These are phyloP conservation scores for Acrobeloides nanus DNA, from an alignment of 2,888 invertebrate species.

Conservation along the genomic window DNA sequence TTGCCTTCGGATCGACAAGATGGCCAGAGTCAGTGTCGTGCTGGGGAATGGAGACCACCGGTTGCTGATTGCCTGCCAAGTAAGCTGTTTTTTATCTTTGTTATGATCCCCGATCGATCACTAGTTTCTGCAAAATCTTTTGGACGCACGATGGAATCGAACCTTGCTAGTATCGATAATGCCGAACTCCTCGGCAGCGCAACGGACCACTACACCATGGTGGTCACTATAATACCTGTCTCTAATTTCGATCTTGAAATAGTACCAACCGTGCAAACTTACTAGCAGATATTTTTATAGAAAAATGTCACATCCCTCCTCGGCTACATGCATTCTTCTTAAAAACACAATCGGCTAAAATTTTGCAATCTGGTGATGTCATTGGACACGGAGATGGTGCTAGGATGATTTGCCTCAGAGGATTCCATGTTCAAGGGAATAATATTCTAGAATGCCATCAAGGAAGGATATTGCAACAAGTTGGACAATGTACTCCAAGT, in stretches of 20 bases:
- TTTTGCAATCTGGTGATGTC: slow-evolving; percentile 41
- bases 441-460: slow-evolving; percentile 33
- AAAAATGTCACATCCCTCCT: slow-evolving; percentile 42
- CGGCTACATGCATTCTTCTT: slow-evolving; percentile 44
- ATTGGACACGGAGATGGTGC: slow-evolving; percentile 38
- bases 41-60: slow-evolving; percentile 83
- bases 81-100: too few species aligned
- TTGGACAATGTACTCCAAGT: slow-evolving; percentile 46
- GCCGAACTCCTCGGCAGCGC: too few species aligned
- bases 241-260: too few species aligned
- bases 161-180: too few species aligned
- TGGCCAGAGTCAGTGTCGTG: slow-evolving; percentile 74
- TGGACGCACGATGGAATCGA: slow-evolving; percentile 5
- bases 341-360: slow-evolving; percentile 34
- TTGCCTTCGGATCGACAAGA: slow-evolving; percentile 30
- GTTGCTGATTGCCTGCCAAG: slow-evolving; percentile 78
- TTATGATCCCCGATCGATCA: too few species aligned
- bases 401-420: slow-evolving; percentile 30
- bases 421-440: slow-evolving; percentile 31
- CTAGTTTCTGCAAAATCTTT: too few species aligned
- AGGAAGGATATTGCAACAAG: slow-evolving; percentile 27
- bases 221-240: too few species aligned
- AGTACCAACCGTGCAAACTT: too few species aligned
- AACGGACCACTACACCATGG: too few species aligned
- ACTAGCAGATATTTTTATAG: slow-evolving; percentile 21